A percentile compares a stretch with the other conserved stretches of the same genome.
These are phyloP conservation scores for Helarctos malayanus DNA, from an alignment of 2,797 vertebrate species.

Conservation along the genomic window DNA sequence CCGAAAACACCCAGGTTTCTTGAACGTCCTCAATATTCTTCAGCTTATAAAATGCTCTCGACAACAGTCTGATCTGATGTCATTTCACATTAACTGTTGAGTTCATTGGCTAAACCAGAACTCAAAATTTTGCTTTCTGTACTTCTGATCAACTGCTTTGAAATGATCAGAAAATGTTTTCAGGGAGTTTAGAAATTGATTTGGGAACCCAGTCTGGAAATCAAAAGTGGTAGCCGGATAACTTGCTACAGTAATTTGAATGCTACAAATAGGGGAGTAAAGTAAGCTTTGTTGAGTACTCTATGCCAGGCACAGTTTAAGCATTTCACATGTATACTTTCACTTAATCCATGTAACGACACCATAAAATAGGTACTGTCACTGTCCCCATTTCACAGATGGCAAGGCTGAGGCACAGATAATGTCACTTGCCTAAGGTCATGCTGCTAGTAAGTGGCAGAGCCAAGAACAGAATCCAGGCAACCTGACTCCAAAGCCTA, in stretches of 20 bases:
- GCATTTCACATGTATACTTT: neutral
- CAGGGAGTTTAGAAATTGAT: neutral
- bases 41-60: neutral
- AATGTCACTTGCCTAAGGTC: neutral
- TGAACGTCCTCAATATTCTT: neutral
- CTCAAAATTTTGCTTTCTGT: constrained; percentile 16
- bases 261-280: neutral
- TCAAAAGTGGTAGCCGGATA: neutral
- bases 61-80: neutral
- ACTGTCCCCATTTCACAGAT: neutral
- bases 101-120: neutral
- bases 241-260: neutral
- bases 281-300: neutral
- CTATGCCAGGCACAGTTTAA: neutral
- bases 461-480: neutral
- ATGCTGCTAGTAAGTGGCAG: neutral
- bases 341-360: neutral
- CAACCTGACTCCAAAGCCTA: neutral
- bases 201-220: neutral
- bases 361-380: neutral
- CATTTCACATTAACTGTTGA: neutral
- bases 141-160: neutral
- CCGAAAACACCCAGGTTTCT: constrained; percentile 26
- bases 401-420: neutral
- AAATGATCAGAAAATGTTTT: neutral